Evolutionary conservation across 2,113 vertebrate genomes (phyloP), one percentile per base, ranked within the genome.

Genomic region (Fukomys damarensis): DNA sequence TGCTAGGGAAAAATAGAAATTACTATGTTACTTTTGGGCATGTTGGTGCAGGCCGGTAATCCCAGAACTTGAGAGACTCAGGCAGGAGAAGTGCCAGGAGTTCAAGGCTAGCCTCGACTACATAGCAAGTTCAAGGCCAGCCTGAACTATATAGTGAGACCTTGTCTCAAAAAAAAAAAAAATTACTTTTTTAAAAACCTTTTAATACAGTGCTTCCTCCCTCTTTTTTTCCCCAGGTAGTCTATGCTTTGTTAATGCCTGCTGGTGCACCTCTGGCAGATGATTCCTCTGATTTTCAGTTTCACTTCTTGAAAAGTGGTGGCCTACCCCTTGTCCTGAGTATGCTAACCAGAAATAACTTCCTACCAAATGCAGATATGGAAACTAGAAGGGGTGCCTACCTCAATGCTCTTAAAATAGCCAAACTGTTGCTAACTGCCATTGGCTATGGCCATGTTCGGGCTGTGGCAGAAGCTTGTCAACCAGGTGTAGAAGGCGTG

Each of bases 301-400:
- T 99, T 98, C 99, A 99, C 98, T 99, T 99, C 98, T 98, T 99
- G 95, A 99, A 99, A 98, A 99, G 99, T 56, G 99, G 99, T 82
- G 99, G 99, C 66, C 98, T 99, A 85, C 99, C 99, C 81, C 99
- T 99, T 94, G 99, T 99, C 35, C 95, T 99, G 98, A 99, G 99
- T 98, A 99, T 99, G 99, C 99, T 99, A 98, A 99, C 99, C 74
- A 99, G 99, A 98, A 99, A 99, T 98, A 99, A 99, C 98, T 99
- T 99, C 98, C 99, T 99, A 97, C 99, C 99, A 97, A 99, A 99
- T 68, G 99, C 99, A n/a, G 99, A 99, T 98, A 99, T 99, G 99
- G 99, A 99, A 98, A 99, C 99, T 76, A 99, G 99, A 91, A 99
- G 99, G 86, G 99, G 99, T 97, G 99, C 99, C 95, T 99, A 99